These are phyloP conservation scores for Mustela lutreola DNA, from an alignment of 2,113 vertebrate genomes.

Conservation along the genomic window DNA sequence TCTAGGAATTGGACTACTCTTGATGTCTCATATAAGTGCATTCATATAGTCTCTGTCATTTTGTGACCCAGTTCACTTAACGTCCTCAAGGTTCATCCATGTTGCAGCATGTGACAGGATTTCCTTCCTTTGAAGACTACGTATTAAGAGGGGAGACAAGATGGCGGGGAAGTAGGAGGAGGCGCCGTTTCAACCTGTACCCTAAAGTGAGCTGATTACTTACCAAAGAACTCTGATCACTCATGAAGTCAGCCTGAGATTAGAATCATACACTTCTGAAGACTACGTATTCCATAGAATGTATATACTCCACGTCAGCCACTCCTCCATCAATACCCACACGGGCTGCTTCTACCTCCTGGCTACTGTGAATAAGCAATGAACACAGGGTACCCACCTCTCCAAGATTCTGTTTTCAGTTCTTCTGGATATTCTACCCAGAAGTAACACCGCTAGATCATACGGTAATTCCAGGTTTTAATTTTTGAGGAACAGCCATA, in stretches of 20 bases:
- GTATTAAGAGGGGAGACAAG: too few species aligned
- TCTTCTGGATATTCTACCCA: neutral
- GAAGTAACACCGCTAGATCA: neutral
- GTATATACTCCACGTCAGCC: neutral
- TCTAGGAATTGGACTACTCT: neutral
- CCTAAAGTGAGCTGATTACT: too few species aligned
- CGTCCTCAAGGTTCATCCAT: neutral
- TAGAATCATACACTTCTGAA: neutral
- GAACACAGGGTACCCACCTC: neutral
- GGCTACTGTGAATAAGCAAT: neutral
- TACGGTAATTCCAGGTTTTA: neutral
- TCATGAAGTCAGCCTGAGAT: too few species aligned
- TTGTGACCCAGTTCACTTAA: neutral
- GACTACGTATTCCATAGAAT: neutral
- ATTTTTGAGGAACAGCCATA: neutral
- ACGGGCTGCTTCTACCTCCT: neutral
- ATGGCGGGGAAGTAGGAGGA: too few species aligned
- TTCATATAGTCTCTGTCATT: neutral
- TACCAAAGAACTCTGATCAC: too few species aligned
- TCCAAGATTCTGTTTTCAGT: neutral
- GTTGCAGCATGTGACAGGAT: neutral
- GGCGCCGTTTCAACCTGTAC: too few species aligned
- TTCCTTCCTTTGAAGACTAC: neutral
- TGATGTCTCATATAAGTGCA: neutral
- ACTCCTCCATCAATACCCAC: neutral